Evolutionary conservation across 2,113 vertebrate species (phyloP), one percentile per base, ranked within the genome.

Genomic region (Columbina picui): DNA sequence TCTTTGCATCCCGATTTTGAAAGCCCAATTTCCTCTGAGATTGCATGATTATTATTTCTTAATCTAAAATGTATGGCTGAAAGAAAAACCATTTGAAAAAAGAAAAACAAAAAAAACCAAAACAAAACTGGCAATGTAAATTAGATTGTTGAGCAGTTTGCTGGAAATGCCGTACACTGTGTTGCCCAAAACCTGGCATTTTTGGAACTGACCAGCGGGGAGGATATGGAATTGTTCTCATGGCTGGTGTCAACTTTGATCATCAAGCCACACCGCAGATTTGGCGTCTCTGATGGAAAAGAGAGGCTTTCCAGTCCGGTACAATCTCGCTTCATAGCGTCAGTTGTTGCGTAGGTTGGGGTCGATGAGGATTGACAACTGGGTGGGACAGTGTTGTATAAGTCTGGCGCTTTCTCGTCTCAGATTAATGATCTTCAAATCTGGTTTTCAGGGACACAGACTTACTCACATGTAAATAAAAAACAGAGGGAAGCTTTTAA

Each of bases 401-500:
- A 94, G 64, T 92, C 93, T 94, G 94, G 61, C 21, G 4, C 84
- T 89, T 84, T 73, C 81, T 89, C 52, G 84, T 89, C 91, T 81
- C 70, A 59, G 91, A 96, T 94, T 94, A 91, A 96, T 78, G 95
- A 93, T 85, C 83, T 89, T 83, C 78, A 87, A 92, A 89, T 96
- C 91, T 95, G 96, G 67, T 92, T 94, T 95, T 96, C 92, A 84
- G 89, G 94, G 88, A 90, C 81, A 94, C 95, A 96, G 83, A 83
- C 64, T 94, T 85, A 41, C 76, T 92, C 91, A 63, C 89, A 95
- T 0, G 27, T 70, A 95, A 93, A 95, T 95, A 96, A 95, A 93
- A 96, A 97, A 81, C 94, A 96, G 96, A 96, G 92, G 92, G 93
- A 79, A 78, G 83, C 79, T 96, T 94, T 94, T 89, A 90, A 81